A percentile compares a stretch with the other conserved stretches of the same genome.
Evolutionary conservation across 2,113 vertebrate genomes (phyloP).

Genomic region (Pomatorhinus ruficollis): DNA sequence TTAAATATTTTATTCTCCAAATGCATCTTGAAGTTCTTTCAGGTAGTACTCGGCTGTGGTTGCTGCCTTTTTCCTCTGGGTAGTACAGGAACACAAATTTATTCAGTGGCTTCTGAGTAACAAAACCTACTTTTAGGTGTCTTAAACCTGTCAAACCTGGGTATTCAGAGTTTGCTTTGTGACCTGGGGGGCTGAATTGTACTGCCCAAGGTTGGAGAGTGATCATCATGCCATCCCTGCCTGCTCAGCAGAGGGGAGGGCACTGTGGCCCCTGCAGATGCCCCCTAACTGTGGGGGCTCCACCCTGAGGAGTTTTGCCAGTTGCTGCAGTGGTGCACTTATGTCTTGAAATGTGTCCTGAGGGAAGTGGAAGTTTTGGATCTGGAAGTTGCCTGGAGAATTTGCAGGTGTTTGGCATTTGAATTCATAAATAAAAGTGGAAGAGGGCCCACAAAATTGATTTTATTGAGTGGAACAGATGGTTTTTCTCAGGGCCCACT

Average conservation of each 20-base stretch:
- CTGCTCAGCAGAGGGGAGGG: neutral
- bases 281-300: neutral
- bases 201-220: rapidly evolving
- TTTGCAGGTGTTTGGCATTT: neutral
- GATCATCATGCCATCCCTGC: neutral
- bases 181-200: neutral
- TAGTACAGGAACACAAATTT: neutral
- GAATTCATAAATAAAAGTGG: neutral
- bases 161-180: neutral
- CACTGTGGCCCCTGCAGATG: neutral
- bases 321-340: too few relatives aligned
- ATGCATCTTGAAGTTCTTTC: neutral
- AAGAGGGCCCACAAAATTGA: neutral
- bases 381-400: neutral
- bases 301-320: neutral
- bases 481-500: neutral
- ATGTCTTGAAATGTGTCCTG: neutral
- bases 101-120: neutral
- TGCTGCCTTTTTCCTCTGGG: neutral
- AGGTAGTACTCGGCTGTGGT: neutral
- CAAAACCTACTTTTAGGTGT: neutral
- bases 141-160: neutral
- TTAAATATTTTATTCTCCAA: neutral
- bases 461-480: neutral
- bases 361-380: neutral